Evolutionary conservation across 1,140 invertebrate genomes (phyloP), one percentile per base, ranked within the genome.

Genomic region (Platyscapa corneri): DNA sequence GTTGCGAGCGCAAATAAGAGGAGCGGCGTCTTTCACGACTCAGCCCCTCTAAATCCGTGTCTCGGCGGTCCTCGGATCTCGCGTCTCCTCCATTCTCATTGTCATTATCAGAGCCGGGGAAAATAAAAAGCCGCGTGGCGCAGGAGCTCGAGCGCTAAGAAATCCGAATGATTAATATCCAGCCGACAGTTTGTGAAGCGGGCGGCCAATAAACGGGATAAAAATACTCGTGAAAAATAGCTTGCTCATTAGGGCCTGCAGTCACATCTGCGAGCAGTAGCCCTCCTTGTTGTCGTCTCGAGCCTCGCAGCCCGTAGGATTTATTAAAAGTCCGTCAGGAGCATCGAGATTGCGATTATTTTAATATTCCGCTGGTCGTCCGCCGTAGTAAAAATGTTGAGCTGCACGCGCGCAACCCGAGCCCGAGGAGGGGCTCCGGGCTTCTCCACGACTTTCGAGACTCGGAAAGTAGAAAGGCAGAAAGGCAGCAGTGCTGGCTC

Each of bases 181-280:
- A 90, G 92, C 92, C 90, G 92, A 93, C 93, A 93, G 93, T 92
- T 91, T 90, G 91, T 92, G 92, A 93, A 93, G 90, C 92, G 91
- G 49, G 89, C 91, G 91, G 92, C 93, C 92, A 93, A 93, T 93
- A 93, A 93, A 93, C 93, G 93, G 93, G 92, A 93, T 93, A 93
- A 93, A 93, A 93, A 92, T 93, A 91, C 92, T 92, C 92, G 92
- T 93, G 93, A 93, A 93, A 93, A 93, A 93, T 93, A 93, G 92
- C 91, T 92, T 89, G 92, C 92, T 93, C 93, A 93, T 93, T 93
- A 93, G 91, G 92, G 92, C 89, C 75, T 91, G 91, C 91, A 92
- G 92, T 93, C 92, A 93, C 93, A 93, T 92, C 91, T 93, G 93
- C 89, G 92, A 92, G 92, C 92, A 37, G 27, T 60, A 56, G 46